phyloP scores from a whole-genome alignment of 1,140 invertebrate genomes.

The Aethina tumida region DNA sequence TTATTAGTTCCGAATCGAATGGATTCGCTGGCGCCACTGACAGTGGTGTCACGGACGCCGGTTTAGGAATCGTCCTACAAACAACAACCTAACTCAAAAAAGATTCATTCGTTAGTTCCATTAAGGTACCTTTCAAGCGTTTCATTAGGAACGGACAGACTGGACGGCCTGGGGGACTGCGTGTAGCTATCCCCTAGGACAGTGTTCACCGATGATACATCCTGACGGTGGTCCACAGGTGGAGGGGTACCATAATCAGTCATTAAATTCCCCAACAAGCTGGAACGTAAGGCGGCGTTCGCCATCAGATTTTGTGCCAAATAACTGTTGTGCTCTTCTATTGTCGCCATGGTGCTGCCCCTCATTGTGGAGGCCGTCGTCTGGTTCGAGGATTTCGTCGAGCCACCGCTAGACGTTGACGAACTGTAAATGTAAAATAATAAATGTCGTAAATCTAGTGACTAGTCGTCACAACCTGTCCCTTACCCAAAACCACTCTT shows the following conservation, averaged over 20 bases:
- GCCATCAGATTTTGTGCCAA: conserved; percentile 31
- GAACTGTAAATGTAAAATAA: conserved; percentile 15
- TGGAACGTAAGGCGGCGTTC: conserved; percentile 28
- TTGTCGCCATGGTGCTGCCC: conserved; percentile 23
- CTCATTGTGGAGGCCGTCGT: no score
- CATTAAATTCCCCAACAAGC: conserved; percentile 25
- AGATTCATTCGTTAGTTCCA: no score
- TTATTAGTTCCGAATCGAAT: conserved; percentile 40
- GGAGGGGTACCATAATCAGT: conserved; percentile 10
- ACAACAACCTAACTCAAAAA: no score
- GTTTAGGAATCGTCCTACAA: conserved; percentile 10
- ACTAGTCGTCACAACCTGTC: neutral
- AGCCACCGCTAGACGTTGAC: conserved; percentile 24
- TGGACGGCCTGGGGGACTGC: no score
- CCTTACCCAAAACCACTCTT: conserved; percentile 28
- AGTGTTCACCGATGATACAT: no score
- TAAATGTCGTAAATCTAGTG: conserved; percentile 1
- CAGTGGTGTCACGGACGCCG: conserved; percentile 10
- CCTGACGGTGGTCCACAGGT: conserved; percentile 12
- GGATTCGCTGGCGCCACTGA: conserved; percentile 36
- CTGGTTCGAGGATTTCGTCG: conserved; percentile 22
- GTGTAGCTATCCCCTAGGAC: no score
- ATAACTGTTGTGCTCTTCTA: conserved; percentile 27
- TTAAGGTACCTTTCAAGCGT: no score
- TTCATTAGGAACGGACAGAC: no score